phyloP scores from a whole-genome alignment of 2,113 vertebrate species.

The Campylorhamphus procurvoides region DNA sequence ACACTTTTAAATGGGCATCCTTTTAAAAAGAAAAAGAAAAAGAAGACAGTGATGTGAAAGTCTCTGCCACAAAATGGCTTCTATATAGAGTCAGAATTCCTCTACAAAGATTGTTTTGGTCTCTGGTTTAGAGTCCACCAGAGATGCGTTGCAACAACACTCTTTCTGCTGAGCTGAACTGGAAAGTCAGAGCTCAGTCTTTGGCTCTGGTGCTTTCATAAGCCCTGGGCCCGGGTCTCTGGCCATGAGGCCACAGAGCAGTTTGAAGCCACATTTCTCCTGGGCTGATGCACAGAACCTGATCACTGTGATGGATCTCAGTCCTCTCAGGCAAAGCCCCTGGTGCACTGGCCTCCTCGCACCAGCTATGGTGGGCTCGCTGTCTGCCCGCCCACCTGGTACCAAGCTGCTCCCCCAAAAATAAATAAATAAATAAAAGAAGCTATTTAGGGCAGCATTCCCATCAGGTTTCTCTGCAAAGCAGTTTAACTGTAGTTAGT shows the following conservation, averaged over 20 bases:
- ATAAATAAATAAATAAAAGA: slow-evolving; percentile 39
- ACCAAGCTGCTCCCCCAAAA: not conserved
- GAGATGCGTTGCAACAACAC: not conserved
- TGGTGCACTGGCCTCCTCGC: accelerated
- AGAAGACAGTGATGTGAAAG: accelerated
- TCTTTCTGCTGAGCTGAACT: slow-evolving; percentile 29
- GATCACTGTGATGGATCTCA: accelerated
- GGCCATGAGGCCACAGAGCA: not conserved
- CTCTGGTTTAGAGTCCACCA: not conserved
- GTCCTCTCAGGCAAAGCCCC: not conserved
- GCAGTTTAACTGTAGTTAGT: slow-evolving; percentile 88
- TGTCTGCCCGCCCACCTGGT: not conserved
- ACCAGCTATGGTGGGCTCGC: not conserved
- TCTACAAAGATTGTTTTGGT: not conserved
- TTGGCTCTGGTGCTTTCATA: not conserved
- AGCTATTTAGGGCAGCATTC: slow-evolving; percentile 82
- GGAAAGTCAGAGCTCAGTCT: slow-evolving; percentile 45
- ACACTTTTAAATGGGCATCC: not conserved
- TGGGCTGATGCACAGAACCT: accelerated
- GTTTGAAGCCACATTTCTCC: not conserved
- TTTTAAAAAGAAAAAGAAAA: not conserved
- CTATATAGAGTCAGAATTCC: not conserved
- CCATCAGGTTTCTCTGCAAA: slow-evolving; percentile 80
- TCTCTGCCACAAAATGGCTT: not conserved
- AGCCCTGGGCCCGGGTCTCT: slow-evolving; percentile 8